Conservation (phyloP, 2,888 invertebrate genomes). For the Sympetrum striolatum region DNA sequence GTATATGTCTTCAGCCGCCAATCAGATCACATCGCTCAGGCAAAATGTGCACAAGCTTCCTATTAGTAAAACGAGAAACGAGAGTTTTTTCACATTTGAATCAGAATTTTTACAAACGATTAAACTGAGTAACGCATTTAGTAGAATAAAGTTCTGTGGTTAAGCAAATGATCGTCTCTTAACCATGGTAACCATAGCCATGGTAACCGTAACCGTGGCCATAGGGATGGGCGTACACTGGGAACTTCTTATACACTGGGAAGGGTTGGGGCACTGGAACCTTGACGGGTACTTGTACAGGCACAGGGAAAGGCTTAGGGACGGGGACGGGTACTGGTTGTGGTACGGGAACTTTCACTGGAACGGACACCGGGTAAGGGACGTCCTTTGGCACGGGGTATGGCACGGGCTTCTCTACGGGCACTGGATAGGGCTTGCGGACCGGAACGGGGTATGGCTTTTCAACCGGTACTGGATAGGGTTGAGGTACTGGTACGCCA, state of each 20-base stretch:
- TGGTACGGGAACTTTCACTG: constrained; percentile 38
- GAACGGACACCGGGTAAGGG: constrained; percentile 36
- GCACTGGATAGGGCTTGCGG: constrained; percentile 41
- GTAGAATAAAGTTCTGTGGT: not conserved
- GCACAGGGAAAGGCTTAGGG: constrained; percentile 44
- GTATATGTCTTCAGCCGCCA: not conserved
- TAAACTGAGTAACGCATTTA: not conserved
- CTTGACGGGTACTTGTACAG: constrained; percentile 22
- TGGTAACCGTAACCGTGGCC: not conserved
- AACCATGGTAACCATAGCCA: not conserved
- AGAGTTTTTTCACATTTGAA: not conserved
- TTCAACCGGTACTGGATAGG: constrained; percentile 37
- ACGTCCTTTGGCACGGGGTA: constrained; percentile 31
- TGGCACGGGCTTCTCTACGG: constrained; percentile 39
- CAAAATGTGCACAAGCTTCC: too few species aligned
- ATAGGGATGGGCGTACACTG: not conserved
- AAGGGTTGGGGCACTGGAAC: constrained; percentile 20
- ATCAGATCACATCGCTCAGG: not conserved
- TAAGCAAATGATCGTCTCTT: not conserved
- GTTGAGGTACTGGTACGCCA: constrained; percentile 45
- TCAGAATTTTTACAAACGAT: not conserved
- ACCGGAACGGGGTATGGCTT: constrained; percentile 43
- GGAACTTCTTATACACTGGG: constrained; percentile 39
- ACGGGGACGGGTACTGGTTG: not conserved
- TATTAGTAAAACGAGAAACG: too few species aligned